Conservation (phyloP, 2,113 vertebrate species). For the Psophia crepitans region DNA sequence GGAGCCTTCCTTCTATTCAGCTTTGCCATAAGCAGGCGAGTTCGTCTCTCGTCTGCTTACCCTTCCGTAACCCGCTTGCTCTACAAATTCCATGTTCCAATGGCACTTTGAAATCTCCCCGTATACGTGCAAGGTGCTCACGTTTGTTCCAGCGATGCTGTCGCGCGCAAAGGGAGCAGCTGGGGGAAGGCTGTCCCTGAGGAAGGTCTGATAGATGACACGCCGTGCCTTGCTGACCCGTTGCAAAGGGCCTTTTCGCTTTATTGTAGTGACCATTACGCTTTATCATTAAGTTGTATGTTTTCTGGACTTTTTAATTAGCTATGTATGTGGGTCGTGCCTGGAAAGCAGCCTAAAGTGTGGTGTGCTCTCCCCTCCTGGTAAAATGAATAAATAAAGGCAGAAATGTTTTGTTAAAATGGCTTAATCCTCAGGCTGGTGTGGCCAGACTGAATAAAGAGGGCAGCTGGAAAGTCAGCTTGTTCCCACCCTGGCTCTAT, state of each 20-base stretch:
- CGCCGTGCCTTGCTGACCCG: rapidly evolving
- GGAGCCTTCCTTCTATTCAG: not conserved
- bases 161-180: not conserved
- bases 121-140: not conserved
- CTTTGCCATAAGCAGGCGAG: not conserved
- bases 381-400: not conserved
- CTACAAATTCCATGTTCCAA: not conserved
- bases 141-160: not conserved
- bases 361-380: not conserved
- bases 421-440: not conserved
- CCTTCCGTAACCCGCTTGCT: not conserved
- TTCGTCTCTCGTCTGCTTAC: not conserved
- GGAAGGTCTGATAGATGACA: not conserved
- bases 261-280: not conserved
- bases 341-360: not conserved
- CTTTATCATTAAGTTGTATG: rapidly evolving
- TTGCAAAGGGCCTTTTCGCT: not conserved
- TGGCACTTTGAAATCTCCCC: not conserved
- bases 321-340: not conserved
- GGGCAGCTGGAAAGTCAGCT: not conserved
- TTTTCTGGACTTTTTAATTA: not conserved
- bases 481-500: not conserved
- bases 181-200: not conserved
- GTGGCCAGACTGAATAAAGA: not conserved
- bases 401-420: not conserved